Evolutionary conservation across 2,113 vertebrate genomes (phyloP).

Genomic region (Nerophis ophidion): DNA sequence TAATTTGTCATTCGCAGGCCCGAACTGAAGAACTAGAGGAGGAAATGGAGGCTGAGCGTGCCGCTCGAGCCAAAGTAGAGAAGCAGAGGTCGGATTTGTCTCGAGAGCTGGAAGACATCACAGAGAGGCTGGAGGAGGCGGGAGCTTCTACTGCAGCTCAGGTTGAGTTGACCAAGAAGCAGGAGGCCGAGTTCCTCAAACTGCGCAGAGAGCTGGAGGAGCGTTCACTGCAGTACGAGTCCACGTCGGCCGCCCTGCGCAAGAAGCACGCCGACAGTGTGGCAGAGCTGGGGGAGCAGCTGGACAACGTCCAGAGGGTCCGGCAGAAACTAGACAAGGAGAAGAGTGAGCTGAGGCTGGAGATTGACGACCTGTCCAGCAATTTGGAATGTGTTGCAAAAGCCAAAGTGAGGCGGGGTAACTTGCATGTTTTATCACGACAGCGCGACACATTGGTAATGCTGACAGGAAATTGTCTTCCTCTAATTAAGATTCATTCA

Average conservation of each 20-base stretch:
- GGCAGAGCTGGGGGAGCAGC: constrained; percentile 67
- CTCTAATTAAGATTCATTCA: constrained; percentile 39
- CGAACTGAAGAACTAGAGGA: constrained; percentile 70
- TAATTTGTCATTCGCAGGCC: constrained; percentile 37
- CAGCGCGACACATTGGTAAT: not conserved
- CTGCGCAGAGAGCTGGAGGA: constrained; percentile 73
- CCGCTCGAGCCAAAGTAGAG: constrained; percentile 56
- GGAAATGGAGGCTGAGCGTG: constrained; percentile 63
- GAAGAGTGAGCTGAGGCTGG: constrained; percentile 68
- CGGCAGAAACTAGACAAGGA: constrained; percentile 67
- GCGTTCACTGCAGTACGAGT: constrained; percentile 69
- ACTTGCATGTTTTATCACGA: not conserved
- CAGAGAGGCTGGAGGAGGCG: constrained; percentile 85
- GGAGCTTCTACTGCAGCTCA: constrained; percentile 41
- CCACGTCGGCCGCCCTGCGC: constrained; percentile 59
- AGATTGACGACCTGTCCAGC: constrained; percentile 59
- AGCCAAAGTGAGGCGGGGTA: constrained; percentile 65
- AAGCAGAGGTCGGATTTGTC: constrained; percentile 67
- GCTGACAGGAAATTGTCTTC: not conserved
- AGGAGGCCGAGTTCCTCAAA: constrained; percentile 72
- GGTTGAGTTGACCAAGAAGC: constrained; percentile 69
- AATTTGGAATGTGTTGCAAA: constrained; percentile 64
- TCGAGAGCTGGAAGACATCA: constrained; percentile 88
- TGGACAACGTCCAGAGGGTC: constrained; percentile 68
- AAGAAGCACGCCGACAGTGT: constrained; percentile 70